These are phyloP conservation scores for Plodia interpunctella DNA, from an alignment of 1,140 invertebrate genomes.

Conservation along the genomic window DNA sequence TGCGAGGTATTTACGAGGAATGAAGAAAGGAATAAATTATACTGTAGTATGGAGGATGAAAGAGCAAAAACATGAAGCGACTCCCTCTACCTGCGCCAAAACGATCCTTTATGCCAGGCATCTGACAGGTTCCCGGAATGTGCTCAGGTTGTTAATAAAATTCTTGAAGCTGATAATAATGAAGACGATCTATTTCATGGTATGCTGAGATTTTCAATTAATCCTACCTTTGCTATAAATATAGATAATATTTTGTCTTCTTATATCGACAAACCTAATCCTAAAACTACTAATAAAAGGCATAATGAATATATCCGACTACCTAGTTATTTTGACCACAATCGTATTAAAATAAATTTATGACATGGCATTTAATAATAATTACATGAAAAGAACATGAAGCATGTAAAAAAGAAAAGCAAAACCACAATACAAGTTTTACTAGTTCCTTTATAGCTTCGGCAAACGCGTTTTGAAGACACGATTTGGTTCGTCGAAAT, in stretches of 20 bases:
- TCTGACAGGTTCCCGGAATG: conserved; percentile 42
- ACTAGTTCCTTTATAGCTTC: conserved; percentile 55
- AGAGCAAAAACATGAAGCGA: conserved; percentile 41
- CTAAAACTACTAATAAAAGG: too few relatives aligned
- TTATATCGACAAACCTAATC: too few relatives aligned
- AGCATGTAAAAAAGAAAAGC: conserved; percentile 40
- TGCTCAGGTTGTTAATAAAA: conserved; percentile 38
- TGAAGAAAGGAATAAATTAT: conserved; percentile 45
- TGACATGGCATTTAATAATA: conserved; percentile 7
- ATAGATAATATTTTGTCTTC: too few relatives aligned
- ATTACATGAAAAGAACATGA: conserved; percentile 22
- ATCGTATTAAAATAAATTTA: neutral
- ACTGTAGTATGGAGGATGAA: conserved; percentile 35
- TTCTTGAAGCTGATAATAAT: conserved; percentile 29
- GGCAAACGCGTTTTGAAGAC: conserved; percentile 51
- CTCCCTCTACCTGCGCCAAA: conserved; percentile 36
- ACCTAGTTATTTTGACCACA: neutral
- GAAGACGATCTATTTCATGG: conserved; percentile 30
- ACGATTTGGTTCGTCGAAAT: conserved; percentile 41
- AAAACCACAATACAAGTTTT: conserved; percentile 50
- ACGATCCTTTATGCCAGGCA: conserved; percentile 27
- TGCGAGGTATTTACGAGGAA: conserved; percentile 35
- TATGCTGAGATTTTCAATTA: conserved; percentile 26
- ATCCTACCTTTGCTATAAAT: neutral
- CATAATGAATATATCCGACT: too few relatives aligned